A percentile compares a stretch with the other conserved stretches of the same genome.
Conservation (phyloP, 2,797 vertebrate species). For the Apodemus agrarius region DNA sequence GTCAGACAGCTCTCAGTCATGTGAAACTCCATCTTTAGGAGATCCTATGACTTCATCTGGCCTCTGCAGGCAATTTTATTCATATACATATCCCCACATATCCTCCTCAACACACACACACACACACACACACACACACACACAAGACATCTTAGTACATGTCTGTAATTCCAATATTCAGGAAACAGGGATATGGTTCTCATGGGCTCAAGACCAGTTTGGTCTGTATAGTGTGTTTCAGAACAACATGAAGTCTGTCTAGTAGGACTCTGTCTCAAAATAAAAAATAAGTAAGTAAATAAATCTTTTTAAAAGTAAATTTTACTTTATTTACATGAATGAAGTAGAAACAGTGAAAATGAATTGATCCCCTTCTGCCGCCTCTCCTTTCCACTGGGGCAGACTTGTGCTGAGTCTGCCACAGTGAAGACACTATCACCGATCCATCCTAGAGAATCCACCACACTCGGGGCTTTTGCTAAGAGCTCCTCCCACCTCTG, state of each 20-base stretch:
- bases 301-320: not conserved
- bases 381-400: too few species aligned
- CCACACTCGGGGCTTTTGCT: too few species aligned
- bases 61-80: not conserved
- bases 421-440: too few species aligned
- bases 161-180: not conserved
- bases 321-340: not conserved
- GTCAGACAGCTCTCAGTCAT: not conserved
- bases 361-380: too few species aligned
- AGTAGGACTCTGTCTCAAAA: not conserved
- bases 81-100: not conserved
- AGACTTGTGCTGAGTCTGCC: too few species aligned
- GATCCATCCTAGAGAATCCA: too few species aligned
- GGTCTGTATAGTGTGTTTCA: not conserved
- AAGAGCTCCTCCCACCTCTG: too few species aligned
- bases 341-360: constrained; percentile 13
- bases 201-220: not conserved
- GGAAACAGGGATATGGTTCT: too few species aligned
- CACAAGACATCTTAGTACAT: not conserved
- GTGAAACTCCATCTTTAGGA: not conserved
- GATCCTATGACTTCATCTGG: not conserved
- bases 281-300: too few species aligned
- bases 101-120: not conserved
- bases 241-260: not conserved
- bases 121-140: not conserved